A percentile compares a stretch with the other conserved stretches of the same genome.
Conservation (phyloP, 2,797 vertebrate genomes). For the Philypnodon macrostomus region DNA sequence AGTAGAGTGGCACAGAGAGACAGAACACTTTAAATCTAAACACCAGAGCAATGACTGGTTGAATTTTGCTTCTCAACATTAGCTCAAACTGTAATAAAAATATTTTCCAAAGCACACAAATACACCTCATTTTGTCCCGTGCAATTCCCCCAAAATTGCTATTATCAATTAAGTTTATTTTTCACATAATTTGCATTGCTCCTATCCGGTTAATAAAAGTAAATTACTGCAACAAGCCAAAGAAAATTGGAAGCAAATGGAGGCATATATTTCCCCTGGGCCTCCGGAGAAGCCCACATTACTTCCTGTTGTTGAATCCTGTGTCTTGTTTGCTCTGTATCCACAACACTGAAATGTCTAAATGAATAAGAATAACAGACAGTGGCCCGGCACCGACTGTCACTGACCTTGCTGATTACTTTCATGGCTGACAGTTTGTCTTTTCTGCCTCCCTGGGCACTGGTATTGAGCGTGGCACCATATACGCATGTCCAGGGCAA, state of each 20-base stretch:
- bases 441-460: conserved; percentile 24
- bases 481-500: conserved; percentile 11
- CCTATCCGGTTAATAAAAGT: conserved; percentile 28
- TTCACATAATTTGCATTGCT: conserved; percentile 19
- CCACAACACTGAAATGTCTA: conserved; percentile 39
- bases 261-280: conserved; percentile 21
- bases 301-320: conserved; percentile 33
- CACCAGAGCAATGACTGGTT: no score
- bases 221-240: conserved; percentile 42
- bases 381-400: conserved; percentile 36
- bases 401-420: conserved; percentile 55
- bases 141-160: conserved; percentile 23
- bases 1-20: no score
- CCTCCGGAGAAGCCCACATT: no score
- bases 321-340: conserved; percentile 47
- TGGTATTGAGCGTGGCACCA: conserved; percentile 23
- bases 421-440: conserved; percentile 47
- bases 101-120: conserved; percentile 13
- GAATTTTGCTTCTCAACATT: no score
- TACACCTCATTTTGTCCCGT: not conserved
- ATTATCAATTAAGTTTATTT: conserved; percentile 39
- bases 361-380: conserved; percentile 52
- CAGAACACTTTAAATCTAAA: no score
- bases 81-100: not conserved
- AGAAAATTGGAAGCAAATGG: conserved; percentile 21